Base-by-base conservation (phyloP, 2,888 invertebrate genomes). In the Germaria angustata region DNA sequence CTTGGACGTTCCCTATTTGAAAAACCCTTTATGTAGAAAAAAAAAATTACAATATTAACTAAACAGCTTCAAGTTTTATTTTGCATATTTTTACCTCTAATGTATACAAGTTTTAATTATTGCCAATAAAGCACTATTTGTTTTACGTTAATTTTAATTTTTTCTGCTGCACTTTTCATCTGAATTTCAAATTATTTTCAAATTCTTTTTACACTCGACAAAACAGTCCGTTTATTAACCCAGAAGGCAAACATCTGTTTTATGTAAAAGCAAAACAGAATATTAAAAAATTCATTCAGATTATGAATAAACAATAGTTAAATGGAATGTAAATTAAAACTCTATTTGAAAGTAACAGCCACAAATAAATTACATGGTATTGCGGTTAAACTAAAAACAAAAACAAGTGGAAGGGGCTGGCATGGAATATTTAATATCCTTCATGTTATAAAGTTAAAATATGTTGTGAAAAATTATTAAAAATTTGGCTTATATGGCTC, bases 241-340 rank as follows among this genome's bases (percentile, higher is more conserved):
- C 63, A 59, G 65, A 75, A 71, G 82, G 79, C 79, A 82, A 79
- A 75, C 82, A 82, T 69, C 79, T 82, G 82, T 79, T 79, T 65
- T 49, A 34, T 59, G 15, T 36, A 11, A 36, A 57, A 55, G 63
- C 20, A 22, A 79, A 66, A 69, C 28, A 59, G 39, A 68, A 41
- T 28, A 69, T 55, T 44, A 1, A 49, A 34, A 63, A 22, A 49
- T 8, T 20, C 3, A 24, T 28, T 28, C 17, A 32, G 17, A 69
- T 41, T 41, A 69, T 77, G 61, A 77, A 77, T 69, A 69, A 68
- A 57, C 39, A 66, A 66, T 28, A 28, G 46, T 32, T 46, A 59
- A 24, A 32, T 61, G 41, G 51, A 61, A 68, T 44, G 17, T 17
- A 77, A 68, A 77, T 46, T 68, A n/a, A n/a, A n/a, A n/a, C n/a